These are phyloP conservation scores for Bombyx mandarina DNA, from an alignment of 1,140 invertebrate genomes.

Conservation along the genomic window DNA sequence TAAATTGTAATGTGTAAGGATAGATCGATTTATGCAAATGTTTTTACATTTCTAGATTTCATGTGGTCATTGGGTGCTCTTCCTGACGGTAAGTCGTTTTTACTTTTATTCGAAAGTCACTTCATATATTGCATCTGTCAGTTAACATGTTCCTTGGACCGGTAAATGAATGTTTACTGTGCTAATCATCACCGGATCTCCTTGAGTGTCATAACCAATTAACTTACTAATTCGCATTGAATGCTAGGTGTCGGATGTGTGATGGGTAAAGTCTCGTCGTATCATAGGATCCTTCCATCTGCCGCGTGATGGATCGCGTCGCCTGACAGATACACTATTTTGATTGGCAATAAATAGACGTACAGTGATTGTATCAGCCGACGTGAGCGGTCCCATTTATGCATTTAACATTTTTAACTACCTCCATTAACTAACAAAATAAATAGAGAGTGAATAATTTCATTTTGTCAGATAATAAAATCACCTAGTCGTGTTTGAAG, in stretches of 20 bases:
- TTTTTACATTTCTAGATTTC: constrained; percentile 93
- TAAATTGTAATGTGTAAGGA: constrained; percentile 56
- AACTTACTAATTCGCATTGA: constrained; percentile 37
- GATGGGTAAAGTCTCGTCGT: constrained; percentile 24
- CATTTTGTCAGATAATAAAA: constrained; percentile 19
- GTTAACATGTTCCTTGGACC: constrained; percentile 23
- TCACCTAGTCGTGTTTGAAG: not conserved
- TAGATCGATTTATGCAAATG: constrained; percentile 72
- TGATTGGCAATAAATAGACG: constrained; percentile 70
- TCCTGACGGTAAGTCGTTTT: constrained; percentile 89
- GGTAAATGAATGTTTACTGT: not conserved
- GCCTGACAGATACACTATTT: constrained; percentile 70
- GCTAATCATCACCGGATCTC: no score
- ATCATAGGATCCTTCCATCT: constrained; percentile 29
- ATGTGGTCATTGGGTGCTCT: constrained; percentile 98
- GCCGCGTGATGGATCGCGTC: constrained; percentile 55
- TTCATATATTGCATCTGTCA: constrained; percentile 34
- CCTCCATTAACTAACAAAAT: constrained; percentile 17
- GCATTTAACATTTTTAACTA: constrained; percentile 50
- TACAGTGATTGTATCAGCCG: constrained; percentile 60
- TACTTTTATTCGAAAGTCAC: constrained; percentile 46
- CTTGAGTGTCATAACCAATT: constrained; percentile 17
- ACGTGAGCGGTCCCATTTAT: constrained; percentile 45
- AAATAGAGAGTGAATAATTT: not conserved
- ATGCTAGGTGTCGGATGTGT: constrained; percentile 30